These are phyloP conservation scores for Madoqua kirkii DNA, from an alignment of 2,113 vertebrate species.

Conservation along the genomic window DNA sequence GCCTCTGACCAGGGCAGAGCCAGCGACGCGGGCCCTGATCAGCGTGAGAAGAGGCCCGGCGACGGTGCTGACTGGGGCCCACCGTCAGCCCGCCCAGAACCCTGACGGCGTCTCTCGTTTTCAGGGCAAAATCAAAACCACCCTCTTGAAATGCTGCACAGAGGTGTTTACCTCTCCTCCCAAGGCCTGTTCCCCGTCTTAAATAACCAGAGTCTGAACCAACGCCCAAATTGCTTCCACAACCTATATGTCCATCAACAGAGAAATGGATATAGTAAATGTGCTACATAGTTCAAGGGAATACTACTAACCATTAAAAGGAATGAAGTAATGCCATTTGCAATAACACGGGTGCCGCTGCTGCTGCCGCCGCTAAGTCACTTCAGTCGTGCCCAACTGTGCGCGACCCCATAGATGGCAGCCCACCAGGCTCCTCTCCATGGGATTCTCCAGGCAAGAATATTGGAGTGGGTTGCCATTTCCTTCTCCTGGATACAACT, in stretches of 20 bases:
- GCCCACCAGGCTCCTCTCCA: not conserved
- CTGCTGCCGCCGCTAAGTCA: rapidly evolving
- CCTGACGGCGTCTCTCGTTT: not conserved
- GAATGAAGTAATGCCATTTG: not conserved
- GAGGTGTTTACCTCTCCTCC: not conserved
- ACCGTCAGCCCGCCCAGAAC: no score
- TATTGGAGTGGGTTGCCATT: not conserved
- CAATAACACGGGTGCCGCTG: not conserved
- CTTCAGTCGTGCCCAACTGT: rapidly evolving
- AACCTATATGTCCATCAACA: not conserved
- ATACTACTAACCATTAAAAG: not conserved
- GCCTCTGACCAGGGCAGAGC: not conserved
- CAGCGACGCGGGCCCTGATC: not conserved
- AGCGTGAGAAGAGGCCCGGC: not conserved
- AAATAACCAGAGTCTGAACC: not conserved
- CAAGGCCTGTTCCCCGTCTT: not conserved
- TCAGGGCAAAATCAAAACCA: not conserved
- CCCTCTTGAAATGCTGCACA: not conserved
- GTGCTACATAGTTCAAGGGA: not conserved
- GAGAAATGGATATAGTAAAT: not conserved
- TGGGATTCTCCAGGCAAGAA: not conserved
- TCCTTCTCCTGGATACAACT: not conserved
- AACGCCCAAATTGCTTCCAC: not conserved
- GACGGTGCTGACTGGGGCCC: not conserved
- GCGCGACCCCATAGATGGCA: rapidly evolving